Conservation (phyloP, 2,113 vertebrate genomes). For the Nipponia nippon region DNA sequence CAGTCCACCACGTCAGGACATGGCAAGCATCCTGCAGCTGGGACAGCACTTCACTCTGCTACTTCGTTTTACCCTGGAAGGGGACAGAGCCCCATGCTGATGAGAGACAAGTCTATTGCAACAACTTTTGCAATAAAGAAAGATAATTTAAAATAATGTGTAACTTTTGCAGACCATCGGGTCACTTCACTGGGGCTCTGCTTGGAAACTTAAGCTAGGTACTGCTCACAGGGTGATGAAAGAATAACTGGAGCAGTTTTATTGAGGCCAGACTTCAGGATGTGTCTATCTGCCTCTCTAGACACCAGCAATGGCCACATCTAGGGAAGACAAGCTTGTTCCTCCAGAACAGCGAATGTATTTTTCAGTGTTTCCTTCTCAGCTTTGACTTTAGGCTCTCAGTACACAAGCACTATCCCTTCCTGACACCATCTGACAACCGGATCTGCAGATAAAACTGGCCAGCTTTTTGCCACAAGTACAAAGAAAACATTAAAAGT, state of each 20-base stretch:
- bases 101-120: background rate
- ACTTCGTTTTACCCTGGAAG: background rate
- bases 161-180: background rate
- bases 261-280: background rate
- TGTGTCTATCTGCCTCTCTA: background rate
- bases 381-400: background rate
- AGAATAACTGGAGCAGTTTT: background rate
- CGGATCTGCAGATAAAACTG: background rate
- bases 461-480: background rate
- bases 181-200: background rate
- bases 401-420: background rate
- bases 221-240: background rate
- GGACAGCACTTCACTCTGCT: background rate
- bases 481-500: background rate
- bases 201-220: background rate
- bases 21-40: background rate
- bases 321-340: background rate
- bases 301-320: background rate
- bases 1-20: rapidly evolving
- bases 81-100: background rate
- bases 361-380: background rate
- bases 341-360: background rate
- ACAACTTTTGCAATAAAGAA: background rate
- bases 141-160: background rate
- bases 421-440: background rate